phyloP scores from a whole-genome alignment of 2,888 invertebrate genomes.

The Tolmerus cingulatus region DNA sequence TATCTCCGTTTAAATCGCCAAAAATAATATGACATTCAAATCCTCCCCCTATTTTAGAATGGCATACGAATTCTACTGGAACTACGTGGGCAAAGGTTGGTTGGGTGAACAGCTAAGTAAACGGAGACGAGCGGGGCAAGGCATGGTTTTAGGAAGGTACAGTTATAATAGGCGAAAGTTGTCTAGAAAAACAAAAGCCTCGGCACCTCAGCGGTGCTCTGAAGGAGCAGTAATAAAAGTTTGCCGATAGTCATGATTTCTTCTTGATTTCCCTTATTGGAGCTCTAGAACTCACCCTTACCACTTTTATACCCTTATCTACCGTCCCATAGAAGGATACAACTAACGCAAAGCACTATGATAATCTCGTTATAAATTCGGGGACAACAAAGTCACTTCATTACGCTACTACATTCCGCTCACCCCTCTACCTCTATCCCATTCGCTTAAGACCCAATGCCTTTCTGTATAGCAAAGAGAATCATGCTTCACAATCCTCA shows the following conservation, averaged over 20 bases:
- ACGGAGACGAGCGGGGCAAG: background rate
- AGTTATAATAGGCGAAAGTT: background rate
- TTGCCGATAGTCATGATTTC: constrained; percentile 27
- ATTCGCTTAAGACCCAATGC: background rate
- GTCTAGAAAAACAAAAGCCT: background rate
- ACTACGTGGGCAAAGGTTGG: too few relatives aligned
- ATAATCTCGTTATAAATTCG: constrained; percentile 35
- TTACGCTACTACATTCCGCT: background rate
- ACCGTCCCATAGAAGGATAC: background rate
- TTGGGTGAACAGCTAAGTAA: too few relatives aligned
- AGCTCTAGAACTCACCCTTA: too few relatives aligned
- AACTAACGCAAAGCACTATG: background rate
- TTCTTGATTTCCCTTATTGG: too few relatives aligned
- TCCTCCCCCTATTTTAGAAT: too few relatives aligned
- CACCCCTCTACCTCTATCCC: background rate
- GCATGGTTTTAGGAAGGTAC: background rate
- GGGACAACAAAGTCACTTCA: constrained; percentile 27
- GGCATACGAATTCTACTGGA: too few relatives aligned
- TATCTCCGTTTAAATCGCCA: too few relatives aligned
- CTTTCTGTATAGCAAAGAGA: background rate
- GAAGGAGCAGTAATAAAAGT: constrained; percentile 28
- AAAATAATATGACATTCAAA: too few relatives aligned
- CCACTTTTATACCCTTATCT: too few relatives aligned
- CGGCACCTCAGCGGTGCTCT: background rate
- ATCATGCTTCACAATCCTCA: background rate